A percentile compares a stretch with the other conserved stretches of the same genome.
Conservation (phyloP, 2,888 invertebrate genomes). For the Anagyrus pseudococci region DNA sequence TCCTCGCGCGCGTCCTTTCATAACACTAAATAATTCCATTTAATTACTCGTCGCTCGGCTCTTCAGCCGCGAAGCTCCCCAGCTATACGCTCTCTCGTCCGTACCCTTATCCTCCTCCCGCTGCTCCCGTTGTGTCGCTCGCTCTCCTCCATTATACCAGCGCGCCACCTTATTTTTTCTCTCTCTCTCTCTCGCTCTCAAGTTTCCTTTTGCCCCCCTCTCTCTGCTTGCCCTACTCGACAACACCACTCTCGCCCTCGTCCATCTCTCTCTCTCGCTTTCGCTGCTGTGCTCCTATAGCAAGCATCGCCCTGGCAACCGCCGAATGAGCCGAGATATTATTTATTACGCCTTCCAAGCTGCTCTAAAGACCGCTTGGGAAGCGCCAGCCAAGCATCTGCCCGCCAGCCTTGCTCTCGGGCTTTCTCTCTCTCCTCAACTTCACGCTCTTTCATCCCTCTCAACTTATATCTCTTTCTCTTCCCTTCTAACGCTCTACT, state of each 20-base stretch:
- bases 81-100: slow-evolving; percentile 16
- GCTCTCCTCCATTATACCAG: too few species aligned
- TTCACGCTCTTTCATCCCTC: background rate
- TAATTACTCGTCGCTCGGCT: slow-evolving; percentile 50
- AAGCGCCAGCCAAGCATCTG: slow-evolving; percentile 19
- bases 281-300: background rate
- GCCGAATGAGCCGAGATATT: slow-evolving; percentile 45
- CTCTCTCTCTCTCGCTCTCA: slow-evolving; percentile 9
- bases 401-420: background rate
- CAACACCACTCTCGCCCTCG: too few species aligned
- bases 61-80: slow-evolving; percentile 23
- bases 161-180: slow-evolving; percentile 7
- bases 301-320: slow-evolving; percentile 18
- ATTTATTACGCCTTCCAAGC: slow-evolving; percentile 48
- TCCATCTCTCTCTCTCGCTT: slow-evolving; percentile 3
- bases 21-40: slow-evolving; percentile 55
- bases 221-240: too few species aligned
- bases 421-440: slow-evolving; percentile 7
- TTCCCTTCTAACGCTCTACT: too few species aligned
- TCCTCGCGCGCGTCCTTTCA: slow-evolving; percentile 43
- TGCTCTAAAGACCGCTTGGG: slow-evolving; percentile 35
- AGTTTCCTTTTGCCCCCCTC: too few species aligned
- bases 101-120: background rate
- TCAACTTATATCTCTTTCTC: background rate
- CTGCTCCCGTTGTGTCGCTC: slow-evolving; percentile 7